Base-by-base conservation (phyloP, 2,888 invertebrate genomes). In the Neoaliturus tenellus region DNA sequence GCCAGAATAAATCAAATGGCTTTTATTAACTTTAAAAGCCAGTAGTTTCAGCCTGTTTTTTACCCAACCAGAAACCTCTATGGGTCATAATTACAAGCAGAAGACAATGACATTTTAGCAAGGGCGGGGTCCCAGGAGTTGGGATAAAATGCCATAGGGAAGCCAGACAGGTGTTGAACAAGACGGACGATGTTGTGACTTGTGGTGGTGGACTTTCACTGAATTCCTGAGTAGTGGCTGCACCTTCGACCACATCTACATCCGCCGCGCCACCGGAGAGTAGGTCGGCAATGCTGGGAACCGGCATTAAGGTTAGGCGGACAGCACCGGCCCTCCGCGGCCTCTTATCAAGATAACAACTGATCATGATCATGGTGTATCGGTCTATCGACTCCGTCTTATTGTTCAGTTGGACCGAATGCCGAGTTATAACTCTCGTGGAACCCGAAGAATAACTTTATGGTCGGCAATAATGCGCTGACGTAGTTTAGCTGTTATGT, bases 301-400 rank as follows among this genome's bases (percentile, higher is more conserved):
- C 62, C 31, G 62, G 62, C 62, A 62, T 62, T 62, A 62, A 62
- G 62, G 62, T 62, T 62, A 62, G 28, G 62, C 62, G 62, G 62
- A 62, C 62, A 62, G 28, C 28, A 31, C 62, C 3, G 20, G 62
- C 62, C 62, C 28, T 3, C 62, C 28, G 20, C 28, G 14, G 28
- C 31, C 48, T 48, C 14, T 48, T 48, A 48, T 48, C 48, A 23
- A 20, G 51, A 44, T 44, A 44, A 44, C 44, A 44, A 25, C 55
- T 55, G 14, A 48, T 3, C 6, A 48, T 55, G 25, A 23, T 55
- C 23, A 41, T 41, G 41, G 14, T 41, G 41, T 6, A 41, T 41
- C 41, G 41, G 14, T 25, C 23, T 55, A 55, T 55, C 55, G 44
- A 17, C 44, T 14, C 48, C 14, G 17, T 12, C 17, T 48, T n/a